Evolutionary conservation across 1,140 invertebrate genomes (phyloP), one percentile per base, ranked within the genome.

Genomic region (Ceratina australensis): DNA sequence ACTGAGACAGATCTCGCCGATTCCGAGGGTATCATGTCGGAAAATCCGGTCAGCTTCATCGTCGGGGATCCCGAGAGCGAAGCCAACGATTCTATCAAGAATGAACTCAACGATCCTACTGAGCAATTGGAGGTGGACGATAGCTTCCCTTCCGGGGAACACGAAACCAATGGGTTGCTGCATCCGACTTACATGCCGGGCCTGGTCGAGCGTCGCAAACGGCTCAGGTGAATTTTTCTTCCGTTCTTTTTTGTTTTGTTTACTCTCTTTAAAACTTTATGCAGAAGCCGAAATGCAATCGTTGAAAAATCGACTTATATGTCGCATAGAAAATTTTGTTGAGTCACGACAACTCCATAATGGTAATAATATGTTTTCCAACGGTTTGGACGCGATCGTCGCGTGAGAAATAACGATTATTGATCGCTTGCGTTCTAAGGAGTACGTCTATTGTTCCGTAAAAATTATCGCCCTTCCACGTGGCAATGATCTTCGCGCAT

Each of bases 171-270:
- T 57, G 56, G 66, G 52, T 73, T 10, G 60, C 56, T 47, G 68
- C 82, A 63, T 77, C 80, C 68, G 80, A 91, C 79, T 83, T 86
- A 77, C 83, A 82, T 83, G 87, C 68, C 92, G 28, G 93, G 93
- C 75, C 84, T 93, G 72, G 87, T 91, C 42, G 93, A 94, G 78
- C 91, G 92, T 26, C 91, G 93, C 24, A 93, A 89, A 82, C 90
- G 93, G 18, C 92, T 94, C 87, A 93, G 93, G 93, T 93, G 91
- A 85, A 26, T 63, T 66, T 54, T 63, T 64, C 28, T 22, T 33
- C 47, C n/a, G 1, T 20, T 10, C 26, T 57, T 13, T 24, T 56
- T 26, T n/a, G n/a, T 26, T 63, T 54, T 61, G 24, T 61, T 56
- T 20, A 2, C 33, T 63, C 1, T 54, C 12, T 50, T 5, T 5